Conservation (phyloP, 2,797 vertebrate genomes). For the Amphiprion clarkii region DNA sequence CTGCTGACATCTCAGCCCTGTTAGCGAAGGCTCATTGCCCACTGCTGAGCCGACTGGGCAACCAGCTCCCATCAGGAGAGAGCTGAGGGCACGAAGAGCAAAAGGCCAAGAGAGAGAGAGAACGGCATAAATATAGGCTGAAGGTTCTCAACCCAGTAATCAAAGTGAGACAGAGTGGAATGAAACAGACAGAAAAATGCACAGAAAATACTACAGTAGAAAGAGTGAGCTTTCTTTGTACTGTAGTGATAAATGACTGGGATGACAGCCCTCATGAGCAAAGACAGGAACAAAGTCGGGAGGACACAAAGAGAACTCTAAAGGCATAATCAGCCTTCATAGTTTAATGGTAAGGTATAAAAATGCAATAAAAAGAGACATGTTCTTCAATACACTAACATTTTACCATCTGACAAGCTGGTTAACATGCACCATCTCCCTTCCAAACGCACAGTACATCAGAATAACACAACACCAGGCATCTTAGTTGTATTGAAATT, state of each 20-base stretch:
- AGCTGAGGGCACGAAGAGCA: conserved; percentile 25
- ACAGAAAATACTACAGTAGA: neutral
- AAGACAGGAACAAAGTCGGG: neutral
- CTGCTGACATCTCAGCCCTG: conserved; percentile 44
- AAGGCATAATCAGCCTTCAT: neutral
- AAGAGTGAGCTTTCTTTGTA: conserved; percentile 9
- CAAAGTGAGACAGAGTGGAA: conserved; percentile 13
- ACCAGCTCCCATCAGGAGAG: conserved; percentile 35
- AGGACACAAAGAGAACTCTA: neutral
- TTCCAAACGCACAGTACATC: too few relatives aligned
- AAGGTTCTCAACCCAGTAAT: conserved; percentile 43
- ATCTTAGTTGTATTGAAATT: neutral
- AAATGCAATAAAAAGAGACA: too few relatives aligned
- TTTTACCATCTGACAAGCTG: too few relatives aligned
- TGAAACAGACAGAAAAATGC: conserved; percentile 2
- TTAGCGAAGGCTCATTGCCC: conserved; percentile 42
- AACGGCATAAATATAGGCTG: conserved; percentile 43
- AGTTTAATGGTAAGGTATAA: neutral
- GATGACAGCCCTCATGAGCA: neutral
- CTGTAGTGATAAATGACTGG: neutral
- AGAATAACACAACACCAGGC: neutral
- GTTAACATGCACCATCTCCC: too few relatives aligned
- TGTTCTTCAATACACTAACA: too few relatives aligned
- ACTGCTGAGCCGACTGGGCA: neutral
- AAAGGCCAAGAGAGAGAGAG: conserved; percentile 20